Evolutionary conservation across 2,888 invertebrate genomes (phyloP).

Genomic region (Craniophora ligustri): DNA sequence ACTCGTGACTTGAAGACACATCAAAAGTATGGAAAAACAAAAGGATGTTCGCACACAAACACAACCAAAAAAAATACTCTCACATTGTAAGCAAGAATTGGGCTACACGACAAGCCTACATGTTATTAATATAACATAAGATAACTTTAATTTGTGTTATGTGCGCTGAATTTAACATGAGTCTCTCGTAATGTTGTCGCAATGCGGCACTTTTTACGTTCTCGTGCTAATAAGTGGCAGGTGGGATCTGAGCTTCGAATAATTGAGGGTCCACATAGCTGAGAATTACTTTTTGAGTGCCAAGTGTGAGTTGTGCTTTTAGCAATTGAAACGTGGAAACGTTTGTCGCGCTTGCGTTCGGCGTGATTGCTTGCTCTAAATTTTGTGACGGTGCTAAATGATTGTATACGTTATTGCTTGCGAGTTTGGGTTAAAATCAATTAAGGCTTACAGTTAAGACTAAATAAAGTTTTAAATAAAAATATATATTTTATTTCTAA

Average conservation of each 20-base stretch:
- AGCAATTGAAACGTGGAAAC: too few relatives aligned
- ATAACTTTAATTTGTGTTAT: slow-evolving; percentile 64
- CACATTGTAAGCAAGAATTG: slow-evolving; percentile 7
- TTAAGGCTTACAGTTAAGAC: too few relatives aligned
- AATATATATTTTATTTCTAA: too few relatives aligned
- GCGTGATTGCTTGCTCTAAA: too few relatives aligned
- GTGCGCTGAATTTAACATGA: slow-evolving; percentile 64
- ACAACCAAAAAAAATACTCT: slow-evolving; percentile 15
- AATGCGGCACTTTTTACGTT: slow-evolving; percentile 61
- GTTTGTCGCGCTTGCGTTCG: neutral
- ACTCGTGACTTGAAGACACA: too few relatives aligned
- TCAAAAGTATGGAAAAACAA: neutral
- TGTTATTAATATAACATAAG: slow-evolving; percentile 60
- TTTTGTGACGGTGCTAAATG: too few relatives aligned
- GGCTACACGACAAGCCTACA: slow-evolving; percentile 30
- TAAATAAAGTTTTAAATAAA: too few relatives aligned
- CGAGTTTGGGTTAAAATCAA: too few relatives aligned
- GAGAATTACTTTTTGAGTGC: slow-evolving; percentile 19
- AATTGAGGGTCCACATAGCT: slow-evolving; percentile 39
- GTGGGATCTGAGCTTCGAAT: slow-evolving; percentile 41
- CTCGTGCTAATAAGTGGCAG: slow-evolving; percentile 49
- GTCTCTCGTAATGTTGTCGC: slow-evolving; percentile 51
- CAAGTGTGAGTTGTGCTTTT: too few relatives aligned
- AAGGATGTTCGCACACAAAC: neutral
- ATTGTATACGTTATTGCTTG: too few relatives aligned